Evolutionary conservation across 2,113 vertebrate species (phyloP), one percentile per base, ranked within the genome.

Genomic region (Manacus vitellinus): DNA sequence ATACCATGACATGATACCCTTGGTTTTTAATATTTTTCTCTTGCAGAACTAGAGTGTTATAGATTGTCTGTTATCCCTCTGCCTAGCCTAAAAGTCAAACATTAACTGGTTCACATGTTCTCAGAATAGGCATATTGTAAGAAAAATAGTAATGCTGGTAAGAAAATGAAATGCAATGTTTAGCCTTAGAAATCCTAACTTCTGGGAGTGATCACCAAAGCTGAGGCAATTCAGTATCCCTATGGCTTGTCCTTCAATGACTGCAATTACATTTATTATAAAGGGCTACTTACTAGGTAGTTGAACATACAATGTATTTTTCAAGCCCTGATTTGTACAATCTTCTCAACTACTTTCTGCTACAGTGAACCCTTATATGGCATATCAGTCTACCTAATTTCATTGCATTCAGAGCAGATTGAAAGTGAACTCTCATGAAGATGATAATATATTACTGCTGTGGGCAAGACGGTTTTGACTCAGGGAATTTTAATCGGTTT

Each of bases 1-100:
- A 62, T n/a, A 79, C 1, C 0, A 0, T 23, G 35, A 37, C 16
- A 49, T 6, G 5, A 44, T 39, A 46, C 6, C n/a, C 41, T 56
- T 75, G 7, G 21, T 72, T 52, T 94, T 66, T 85, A 72, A 9
- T 31, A 28, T n/a, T 88, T 87, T 85, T 54, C 39, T 67, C 43
- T 74, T 74, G 4, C 2, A 55, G 23, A 80, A n/a, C 16, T n/a
- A 23, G 4, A 39, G 12, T 11, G 6, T 16, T 61, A 66, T 2
- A 80, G 19, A 65, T 27, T 52, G 14, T 33, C 49, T 75, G 7
- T 59, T 68, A 68, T 31, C 12, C 58, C 27, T 66, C 49, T 54
- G 43, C 46, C 54, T 30, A 80, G 23, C 25, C 51, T 54, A 74
- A 10, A 86, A 83, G 22, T 71, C 59, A 94, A 73, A 39, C 5